A percentile compares a stretch with the other conserved stretches of the same genome.
Conservation (phyloP, 2,888 invertebrate species). For the Archips xylosteana region DNA sequence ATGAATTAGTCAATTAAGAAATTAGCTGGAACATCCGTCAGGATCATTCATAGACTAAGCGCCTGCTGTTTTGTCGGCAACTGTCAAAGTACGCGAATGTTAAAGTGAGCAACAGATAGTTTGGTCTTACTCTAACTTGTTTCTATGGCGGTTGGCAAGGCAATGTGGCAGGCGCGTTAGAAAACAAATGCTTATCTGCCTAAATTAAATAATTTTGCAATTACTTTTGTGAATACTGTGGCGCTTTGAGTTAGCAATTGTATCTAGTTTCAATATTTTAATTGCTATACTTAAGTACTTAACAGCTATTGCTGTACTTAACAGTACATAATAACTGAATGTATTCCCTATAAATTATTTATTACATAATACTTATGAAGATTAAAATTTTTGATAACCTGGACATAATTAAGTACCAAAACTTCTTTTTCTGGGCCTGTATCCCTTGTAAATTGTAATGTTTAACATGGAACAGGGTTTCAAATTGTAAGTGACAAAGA, state of each 20-base stretch:
- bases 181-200: no score
- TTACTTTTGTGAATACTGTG: neutral
- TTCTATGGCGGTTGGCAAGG: no score
- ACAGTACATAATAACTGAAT: neutral
- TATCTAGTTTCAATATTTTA: neutral
- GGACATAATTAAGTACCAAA: neutral
- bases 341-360: neutral
- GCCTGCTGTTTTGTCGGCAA: neutral
- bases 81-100: neutral
- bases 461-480: conserved; percentile 6
- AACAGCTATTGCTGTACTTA: neutral
- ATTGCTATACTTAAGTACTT: neutral
- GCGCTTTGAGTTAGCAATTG: neutral
- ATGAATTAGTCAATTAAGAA: neutral
- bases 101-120: no score
- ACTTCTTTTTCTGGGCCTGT: neutral
- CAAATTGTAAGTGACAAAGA: neutral
- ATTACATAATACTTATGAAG: neutral
- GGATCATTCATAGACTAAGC: neutral
- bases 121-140: no score
- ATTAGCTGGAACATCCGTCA: neutral
- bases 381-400: neutral
- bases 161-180: no score
- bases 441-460: neutral
- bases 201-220: neutral